These are phyloP conservation scores for Emys orbicularis DNA, from an alignment of 2,797 vertebrate genomes.

Conservation along the genomic window DNA sequence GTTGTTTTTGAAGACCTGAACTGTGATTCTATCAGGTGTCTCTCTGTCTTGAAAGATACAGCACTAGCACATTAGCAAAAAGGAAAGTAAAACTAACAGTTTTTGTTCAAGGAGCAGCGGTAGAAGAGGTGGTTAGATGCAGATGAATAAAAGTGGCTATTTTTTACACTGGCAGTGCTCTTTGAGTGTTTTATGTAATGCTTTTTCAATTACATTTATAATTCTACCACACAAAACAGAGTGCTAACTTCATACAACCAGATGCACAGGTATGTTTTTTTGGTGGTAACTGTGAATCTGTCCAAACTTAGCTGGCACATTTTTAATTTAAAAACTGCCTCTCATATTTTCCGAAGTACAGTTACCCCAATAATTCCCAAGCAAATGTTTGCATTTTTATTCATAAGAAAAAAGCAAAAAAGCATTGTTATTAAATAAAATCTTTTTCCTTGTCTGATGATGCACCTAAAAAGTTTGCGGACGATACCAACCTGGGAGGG, in stretches of 20 bases:
- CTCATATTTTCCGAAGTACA: neutral
- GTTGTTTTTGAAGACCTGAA: neutral
- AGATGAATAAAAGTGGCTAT: neutral
- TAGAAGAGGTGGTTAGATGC: neutral
- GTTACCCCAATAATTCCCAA: neutral
- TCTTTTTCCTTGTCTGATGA: neutral
- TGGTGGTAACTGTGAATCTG: neutral
- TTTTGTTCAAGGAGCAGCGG: neutral
- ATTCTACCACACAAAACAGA: constrained; percentile 14
- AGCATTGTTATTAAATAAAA: neutral
- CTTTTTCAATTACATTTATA: neutral
- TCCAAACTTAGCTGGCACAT: neutral
- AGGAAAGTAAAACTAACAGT: fast-evolving
- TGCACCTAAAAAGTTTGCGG: too few relatives aligned
- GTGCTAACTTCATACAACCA: neutral
- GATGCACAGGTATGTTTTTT: neutral
- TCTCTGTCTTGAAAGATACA: neutral
- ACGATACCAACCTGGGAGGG: too few relatives aligned
- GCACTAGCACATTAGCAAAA: neutral
- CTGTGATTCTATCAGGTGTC: neutral
- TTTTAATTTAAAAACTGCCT: neutral
- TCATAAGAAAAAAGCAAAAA: neutral
- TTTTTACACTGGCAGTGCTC: neutral
- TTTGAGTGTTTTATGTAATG: neutral
- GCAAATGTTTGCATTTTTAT: neutral